Percentiles rank a stretch among this genome's conserved stretches.
These are phyloP conservation scores for Mungos mungo DNA, from an alignment of 2,113 vertebrate species.

Conservation along the genomic window DNA sequence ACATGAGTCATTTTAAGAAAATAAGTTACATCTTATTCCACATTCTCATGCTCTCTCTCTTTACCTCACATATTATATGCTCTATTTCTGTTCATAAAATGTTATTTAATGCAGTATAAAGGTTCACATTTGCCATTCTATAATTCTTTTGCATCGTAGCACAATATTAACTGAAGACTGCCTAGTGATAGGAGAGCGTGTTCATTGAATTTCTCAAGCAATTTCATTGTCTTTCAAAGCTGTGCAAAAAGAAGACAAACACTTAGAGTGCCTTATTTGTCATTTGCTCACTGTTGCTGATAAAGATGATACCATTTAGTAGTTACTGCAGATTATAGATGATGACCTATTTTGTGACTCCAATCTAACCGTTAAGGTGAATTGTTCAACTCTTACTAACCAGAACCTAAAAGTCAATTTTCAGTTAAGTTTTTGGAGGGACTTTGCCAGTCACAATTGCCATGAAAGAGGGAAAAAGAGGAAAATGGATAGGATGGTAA, in stretches of 20 bases:
- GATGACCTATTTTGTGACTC: background rate
- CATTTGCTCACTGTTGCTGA: background rate
- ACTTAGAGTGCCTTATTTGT: background rate
- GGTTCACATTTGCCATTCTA: constrained; percentile 24
- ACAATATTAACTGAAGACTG: constrained; percentile 18
- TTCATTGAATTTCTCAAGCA: constrained; percentile 28
- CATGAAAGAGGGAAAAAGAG: background rate
- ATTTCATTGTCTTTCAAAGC: constrained; percentile 63
- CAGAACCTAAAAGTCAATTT: background rate
- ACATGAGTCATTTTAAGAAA: constrained; percentile 62
- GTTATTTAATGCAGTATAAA: constrained; percentile 66
- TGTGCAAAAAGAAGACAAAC: background rate
- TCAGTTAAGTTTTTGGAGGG: background rate
- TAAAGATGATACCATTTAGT: background rate
- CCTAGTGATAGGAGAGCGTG: background rate
- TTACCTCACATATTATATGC: constrained; percentile 20
- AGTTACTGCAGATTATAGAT: background rate
- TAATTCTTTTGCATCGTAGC: constrained; percentile 60
- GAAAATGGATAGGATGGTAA: background rate
- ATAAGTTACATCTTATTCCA: constrained; percentile 71
- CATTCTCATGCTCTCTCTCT: background rate
- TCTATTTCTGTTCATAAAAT: constrained; percentile 62
- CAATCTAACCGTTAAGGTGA: background rate
- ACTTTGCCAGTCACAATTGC: background rate
- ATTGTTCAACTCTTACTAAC: background rate